Base-by-base conservation (phyloP, 2,113 vertebrate species). In the Crotalus viridis region DNA sequence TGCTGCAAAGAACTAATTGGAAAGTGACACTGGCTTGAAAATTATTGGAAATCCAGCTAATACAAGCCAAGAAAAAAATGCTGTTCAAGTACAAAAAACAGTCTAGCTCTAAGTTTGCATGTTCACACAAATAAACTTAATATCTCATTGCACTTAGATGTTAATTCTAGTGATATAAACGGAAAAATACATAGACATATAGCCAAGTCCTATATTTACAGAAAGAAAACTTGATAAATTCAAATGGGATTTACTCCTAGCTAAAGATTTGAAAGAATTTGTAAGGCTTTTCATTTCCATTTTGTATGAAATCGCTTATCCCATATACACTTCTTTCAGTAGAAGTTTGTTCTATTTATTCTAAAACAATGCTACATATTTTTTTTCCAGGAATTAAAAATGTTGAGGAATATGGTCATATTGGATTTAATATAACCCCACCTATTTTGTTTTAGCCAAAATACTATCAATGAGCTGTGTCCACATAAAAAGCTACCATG, bases 251-350 rank as follows among this genome's bases (percentile, higher is more conserved):
- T 92, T 92, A 92, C 64, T 39, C 57, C 4, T 46, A 89, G 56
- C 24, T 57, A 92, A 92, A 21, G 81, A 28, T 54, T 8, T 12
- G 89, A 4, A 92, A 64, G 43, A 59, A 57, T 85, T 64, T 10
- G 91, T 93, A 96, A 96, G 96, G 94, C 93, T 95, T 96, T 95
- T 94, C 96, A 95, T 94, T 89, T 96, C 93, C 96, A 97, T 95
- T 96, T 96, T 94, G 95, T 94, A 96, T 54, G 85, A 95, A 96
- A 96, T 96, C 48, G 56, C 39, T 88, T 56, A 74, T 6, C 24
- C 12, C 90, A 91, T 54, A 39, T 81, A 81, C 0, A 10, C 22
- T 61, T 88, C 85, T 24, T 92, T 69, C 91, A 74, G 6, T 89
- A 24, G 64, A 89, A n/a, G 39, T 81, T 39, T 92, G 61, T n/a